A percentile compares a stretch with the other conserved stretches of the same genome.
phyloP scores from a whole-genome alignment of 2,113 vertebrate genomes.

The Pandion haliaetus region DNA sequence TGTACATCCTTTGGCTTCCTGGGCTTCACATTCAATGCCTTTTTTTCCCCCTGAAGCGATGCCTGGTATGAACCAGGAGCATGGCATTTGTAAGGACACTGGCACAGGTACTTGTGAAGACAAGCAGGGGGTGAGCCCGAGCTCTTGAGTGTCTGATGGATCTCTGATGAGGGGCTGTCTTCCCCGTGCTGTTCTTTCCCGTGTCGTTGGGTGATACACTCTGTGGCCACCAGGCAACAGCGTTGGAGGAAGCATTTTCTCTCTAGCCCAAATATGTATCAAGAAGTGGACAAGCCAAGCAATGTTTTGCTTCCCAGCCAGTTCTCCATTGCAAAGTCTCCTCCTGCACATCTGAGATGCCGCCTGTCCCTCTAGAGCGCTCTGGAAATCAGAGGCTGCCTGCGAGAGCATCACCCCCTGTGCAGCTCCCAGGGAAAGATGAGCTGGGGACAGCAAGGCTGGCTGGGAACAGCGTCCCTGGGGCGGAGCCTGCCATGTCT shows the following conservation, averaged over 20 bases:
- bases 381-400: neutral
- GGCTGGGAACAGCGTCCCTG: fast-evolving
- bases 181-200: fast-evolving
- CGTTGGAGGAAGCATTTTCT: neutral
- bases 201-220: fast-evolving
- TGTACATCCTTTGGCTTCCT: neutral
- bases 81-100: neutral
- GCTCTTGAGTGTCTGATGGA: fast-evolving
- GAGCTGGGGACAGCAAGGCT: neutral
- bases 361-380: fast-evolving
- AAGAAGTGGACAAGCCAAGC: neutral
- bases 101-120: neutral
- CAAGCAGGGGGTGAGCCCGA: neutral
- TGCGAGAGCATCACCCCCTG: fast-evolving
- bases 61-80: fast-evolving
- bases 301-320: neutral
- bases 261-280: neutral
- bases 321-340: neutral
- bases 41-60: neutral
- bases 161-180: neutral
- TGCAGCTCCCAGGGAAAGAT: neutral
- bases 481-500: neutral
- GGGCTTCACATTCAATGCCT: constrained; percentile 8
- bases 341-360: neutral
- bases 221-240: neutral